Conservation (phyloP, 1,140 invertebrate genomes). For the Zaprionus kolodkinae region DNA sequence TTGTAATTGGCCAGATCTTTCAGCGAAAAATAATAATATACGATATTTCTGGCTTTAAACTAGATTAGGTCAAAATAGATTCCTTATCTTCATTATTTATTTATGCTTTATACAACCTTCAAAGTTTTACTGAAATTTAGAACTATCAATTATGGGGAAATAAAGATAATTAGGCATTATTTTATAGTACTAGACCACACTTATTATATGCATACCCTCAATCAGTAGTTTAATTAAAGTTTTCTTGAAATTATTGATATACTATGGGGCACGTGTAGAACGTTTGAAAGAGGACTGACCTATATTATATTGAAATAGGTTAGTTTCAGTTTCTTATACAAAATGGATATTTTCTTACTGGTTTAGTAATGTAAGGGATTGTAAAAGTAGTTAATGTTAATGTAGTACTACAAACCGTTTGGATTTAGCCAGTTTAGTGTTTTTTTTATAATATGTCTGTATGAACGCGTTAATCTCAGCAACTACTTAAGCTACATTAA, state of each 20-base stretch:
- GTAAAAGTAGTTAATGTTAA: no score
- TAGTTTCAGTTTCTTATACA: no score
- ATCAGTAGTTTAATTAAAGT: background rate
- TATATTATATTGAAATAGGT: background rate
- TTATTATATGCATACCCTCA: background rate
- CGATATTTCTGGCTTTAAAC: no score
- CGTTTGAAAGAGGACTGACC: background rate
- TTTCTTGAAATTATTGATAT: background rate
- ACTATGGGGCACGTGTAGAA: background rate
- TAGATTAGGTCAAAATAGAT: no score
- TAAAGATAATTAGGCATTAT: background rate
- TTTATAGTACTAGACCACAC: no score
- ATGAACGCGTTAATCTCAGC: no score
- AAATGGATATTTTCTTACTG: no score
- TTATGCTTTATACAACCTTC: background rate
- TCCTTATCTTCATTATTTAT: background rate
- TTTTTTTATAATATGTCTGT: no score
- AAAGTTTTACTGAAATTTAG: background rate
- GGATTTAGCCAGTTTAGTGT: no score
- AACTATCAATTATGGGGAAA: background rate
- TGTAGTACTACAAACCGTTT: no score
- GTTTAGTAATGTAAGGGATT: no score
- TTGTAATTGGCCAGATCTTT: background rate
- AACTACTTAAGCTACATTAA: no score
- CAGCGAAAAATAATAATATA: background rate